Evolutionary conservation across 1,140 invertebrate species (phyloP), one percentile per base, ranked within the genome.

Genomic region (Adoxophyes honmai): DNA sequence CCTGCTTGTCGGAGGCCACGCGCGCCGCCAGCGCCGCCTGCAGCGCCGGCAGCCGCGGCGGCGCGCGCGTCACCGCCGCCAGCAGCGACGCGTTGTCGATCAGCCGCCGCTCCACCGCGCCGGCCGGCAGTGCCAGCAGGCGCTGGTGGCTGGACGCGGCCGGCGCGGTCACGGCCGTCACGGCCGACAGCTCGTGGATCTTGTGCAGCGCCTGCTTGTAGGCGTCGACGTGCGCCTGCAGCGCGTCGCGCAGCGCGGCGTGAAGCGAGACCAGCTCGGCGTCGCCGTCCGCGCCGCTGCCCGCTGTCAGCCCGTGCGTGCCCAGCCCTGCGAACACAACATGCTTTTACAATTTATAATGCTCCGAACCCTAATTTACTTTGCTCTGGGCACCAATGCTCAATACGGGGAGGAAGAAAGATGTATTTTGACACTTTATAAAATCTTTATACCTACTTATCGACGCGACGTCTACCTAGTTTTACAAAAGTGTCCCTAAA

Each of bases 21-120:
- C 92, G 90, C 4, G 90, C 90, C 4, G 91, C 90, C 0, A 94
- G 76, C 1, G 92, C 90, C 10, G 90, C 82, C 6, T 92, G 88
- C 36, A 93, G 81, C 0, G 89, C 89, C 13, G 82, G 81, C 10
- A 91, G 80, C 76, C 92, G 91, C 57, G 91, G 84, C 60, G 92
- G 60, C 0, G 90, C 90, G 13, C 92, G 91, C 67, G 93, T 96
- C 39, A 98, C 90, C 28, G 96, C 94, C 64, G 97, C 97, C 39
- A 97, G 88, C 15, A 98, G 85, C 0, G 95, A 95, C 82, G 97
- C 97, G 86, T 98, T 98, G 86, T 97, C 96, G 66, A 98, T 98
- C 11, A 98, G 90, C 3, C 97, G 88, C 60, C 96, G 94, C 81
- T 98, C 96, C 13, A 95, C 94, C 70, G 96, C 95, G 4, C 92